These are phyloP conservation scores for Diglossa cyanea DNA, from an alignment of 2,797 vertebrate genomes.

Conservation along the genomic window DNA sequence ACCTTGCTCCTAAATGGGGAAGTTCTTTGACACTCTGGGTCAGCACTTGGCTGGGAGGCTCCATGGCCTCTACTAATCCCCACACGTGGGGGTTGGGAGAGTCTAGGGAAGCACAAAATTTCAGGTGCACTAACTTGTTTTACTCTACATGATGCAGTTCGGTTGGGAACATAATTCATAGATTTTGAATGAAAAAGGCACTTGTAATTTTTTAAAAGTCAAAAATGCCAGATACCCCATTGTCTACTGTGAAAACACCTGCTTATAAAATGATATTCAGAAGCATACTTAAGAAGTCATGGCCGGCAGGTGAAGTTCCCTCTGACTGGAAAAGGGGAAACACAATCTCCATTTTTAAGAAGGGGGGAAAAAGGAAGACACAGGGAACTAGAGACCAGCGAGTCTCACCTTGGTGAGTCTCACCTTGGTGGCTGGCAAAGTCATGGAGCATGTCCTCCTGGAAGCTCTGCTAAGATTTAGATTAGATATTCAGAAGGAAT, in stretches of 20 bases:
- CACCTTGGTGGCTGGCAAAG: not conserved
- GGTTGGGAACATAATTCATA: not conserved
- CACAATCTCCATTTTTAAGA: not conserved
- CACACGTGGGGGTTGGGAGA: accelerated
- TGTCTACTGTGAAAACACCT: not conserved
- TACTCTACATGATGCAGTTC: not conserved
- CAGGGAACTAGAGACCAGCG: accelerated
- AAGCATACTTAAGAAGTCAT: not conserved
- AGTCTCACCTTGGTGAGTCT: not conserved
- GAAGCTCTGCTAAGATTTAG: not conserved
- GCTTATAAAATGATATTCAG: not conserved
- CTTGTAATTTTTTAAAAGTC: not conserved
- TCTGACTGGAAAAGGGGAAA: not conserved
- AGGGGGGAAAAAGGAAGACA: accelerated
- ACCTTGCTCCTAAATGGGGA: not conserved
- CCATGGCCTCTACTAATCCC: not conserved
- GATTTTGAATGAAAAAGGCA: not conserved
- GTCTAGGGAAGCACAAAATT: accelerated
- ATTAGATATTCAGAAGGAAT: not conserved
- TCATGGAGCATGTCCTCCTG: not conserved
- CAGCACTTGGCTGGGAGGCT: not conserved
- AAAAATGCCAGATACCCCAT: not conserved
- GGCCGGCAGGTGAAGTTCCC: not conserved
- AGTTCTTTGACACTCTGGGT: not conserved
- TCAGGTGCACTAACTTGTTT: not conserved